Evolutionary conservation across 2,113 vertebrate species (phyloP).

Genomic region (Protomyctophum bolini): DNA sequence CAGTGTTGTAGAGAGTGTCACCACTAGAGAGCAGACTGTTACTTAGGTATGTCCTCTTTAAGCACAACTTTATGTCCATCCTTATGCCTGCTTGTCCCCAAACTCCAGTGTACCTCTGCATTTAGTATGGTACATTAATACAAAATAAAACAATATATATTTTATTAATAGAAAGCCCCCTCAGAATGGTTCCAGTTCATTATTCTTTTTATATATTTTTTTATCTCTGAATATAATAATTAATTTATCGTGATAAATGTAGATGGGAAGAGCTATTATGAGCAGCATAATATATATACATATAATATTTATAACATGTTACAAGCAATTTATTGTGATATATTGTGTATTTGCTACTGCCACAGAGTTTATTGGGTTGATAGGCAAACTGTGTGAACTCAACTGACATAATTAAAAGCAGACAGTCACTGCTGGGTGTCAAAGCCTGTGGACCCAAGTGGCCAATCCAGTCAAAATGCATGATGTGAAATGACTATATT

Average conservation of each 20-base stretch:
- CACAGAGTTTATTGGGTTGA: not conserved
- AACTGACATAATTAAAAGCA: not conserved
- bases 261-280: not conserved
- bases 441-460: slow-evolving; percentile 11
- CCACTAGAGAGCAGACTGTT: slow-evolving; percentile 76
- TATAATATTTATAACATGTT: not conserved
- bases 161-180: not conserved
- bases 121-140: not conserved
- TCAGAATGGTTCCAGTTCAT: not conserved
- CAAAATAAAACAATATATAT: not conserved
- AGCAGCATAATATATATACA: not conserved
- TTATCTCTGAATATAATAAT: not conserved
- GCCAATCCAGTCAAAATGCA: slow-evolving; percentile 2
- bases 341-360: not conserved
- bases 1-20: slow-evolving; percentile 26
- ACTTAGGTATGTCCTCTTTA: slow-evolving; percentile 41
- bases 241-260: not conserved
- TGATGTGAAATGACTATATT: slow-evolving; percentile 30
- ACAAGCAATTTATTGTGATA: not conserved
- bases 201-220: not conserved
- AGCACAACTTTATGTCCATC: slow-evolving; percentile 12
- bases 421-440: not conserved
- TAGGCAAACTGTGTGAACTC: not conserved
- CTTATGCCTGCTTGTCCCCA: slow-evolving; percentile 2
- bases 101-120: slow-evolving; percentile 11